These are phyloP conservation scores for Plumapathes pennacea DNA, from an alignment of 92 coral and sea anemone species.

Conservation along the genomic window DNA sequence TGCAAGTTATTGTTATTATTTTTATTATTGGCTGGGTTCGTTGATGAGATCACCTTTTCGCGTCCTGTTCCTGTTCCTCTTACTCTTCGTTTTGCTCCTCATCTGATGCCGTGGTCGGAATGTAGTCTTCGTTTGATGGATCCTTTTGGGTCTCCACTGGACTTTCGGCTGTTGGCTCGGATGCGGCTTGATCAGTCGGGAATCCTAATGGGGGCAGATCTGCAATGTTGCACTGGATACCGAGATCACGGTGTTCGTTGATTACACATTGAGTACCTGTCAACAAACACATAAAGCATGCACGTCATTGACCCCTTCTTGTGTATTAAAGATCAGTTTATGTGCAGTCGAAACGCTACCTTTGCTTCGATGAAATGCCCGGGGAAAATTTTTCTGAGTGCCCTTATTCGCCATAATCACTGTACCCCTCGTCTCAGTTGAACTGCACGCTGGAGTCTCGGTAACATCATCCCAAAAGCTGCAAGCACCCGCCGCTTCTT, in stretches of 20 bases:
- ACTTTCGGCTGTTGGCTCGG: background rate
- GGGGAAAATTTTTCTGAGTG: background rate
- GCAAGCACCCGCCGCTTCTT: too few species aligned
- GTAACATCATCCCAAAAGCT: too few species aligned
- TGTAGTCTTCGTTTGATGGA: background rate
- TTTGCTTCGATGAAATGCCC: background rate
- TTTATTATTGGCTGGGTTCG: too few species aligned
- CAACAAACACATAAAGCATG: background rate
- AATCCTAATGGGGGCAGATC: background rate
- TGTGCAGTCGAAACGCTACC: background rate
- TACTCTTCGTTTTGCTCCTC: background rate
- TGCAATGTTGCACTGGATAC: background rate
- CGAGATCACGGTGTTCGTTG: background rate
- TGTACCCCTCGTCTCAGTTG: background rate
- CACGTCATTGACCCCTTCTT: background rate
- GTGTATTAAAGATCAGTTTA: background rate
- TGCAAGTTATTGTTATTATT: too few species aligned
- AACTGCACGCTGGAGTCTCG: too few species aligned
- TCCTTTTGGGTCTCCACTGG: background rate
- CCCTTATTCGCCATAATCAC: background rate
- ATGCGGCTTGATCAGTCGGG: background rate
- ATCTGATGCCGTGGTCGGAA: background rate
- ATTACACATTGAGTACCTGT: background rate
- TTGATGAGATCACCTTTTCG: too few species aligned
- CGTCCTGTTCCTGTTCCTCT: too few species aligned